phyloP scores from a whole-genome alignment of 2,113 vertebrate genomes.

The Epinephelus fuscoguttatus region DNA sequence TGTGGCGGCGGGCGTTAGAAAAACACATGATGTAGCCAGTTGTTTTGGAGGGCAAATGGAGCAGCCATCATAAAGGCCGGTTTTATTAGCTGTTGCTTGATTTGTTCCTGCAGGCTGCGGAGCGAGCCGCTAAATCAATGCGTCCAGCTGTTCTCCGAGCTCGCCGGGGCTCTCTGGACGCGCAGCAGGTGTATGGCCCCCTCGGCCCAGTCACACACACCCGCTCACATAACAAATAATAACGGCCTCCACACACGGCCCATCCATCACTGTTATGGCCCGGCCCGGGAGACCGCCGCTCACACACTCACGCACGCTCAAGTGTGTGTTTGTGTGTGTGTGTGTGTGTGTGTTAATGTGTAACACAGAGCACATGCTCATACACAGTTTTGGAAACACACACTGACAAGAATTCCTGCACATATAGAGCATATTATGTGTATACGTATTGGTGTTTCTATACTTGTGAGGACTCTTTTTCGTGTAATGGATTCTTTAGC shows the following conservation, averaged over 20 bases:
- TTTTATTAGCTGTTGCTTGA: constrained; percentile 99
- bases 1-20: constrained; percentile 90
- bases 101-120: constrained; percentile 94
- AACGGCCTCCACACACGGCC: constrained; percentile 93
- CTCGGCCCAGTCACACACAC: constrained; percentile 89
- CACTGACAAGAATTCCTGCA: constrained; percentile 55
- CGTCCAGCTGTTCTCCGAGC: constrained; percentile 93
- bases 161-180: constrained; percentile 85
- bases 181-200: constrained; percentile 97
- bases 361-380: constrained; percentile 21
- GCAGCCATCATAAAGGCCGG: constrained; percentile 89
- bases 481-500: background rate
- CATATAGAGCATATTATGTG: constrained; percentile 11
- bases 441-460: background rate
- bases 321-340: constrained; percentile 1
- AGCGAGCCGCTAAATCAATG: constrained; percentile 96
- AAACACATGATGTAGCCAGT: constrained; percentile 97
- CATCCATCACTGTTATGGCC: constrained; percentile 96
- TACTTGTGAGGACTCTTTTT: constrained; percentile 29
- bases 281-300: constrained; percentile 84
- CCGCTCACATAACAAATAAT: constrained; percentile 98
- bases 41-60: constrained; percentile 91
- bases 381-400: constrained; percentile 60
- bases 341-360: constrained; percentile 11
- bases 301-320: constrained; percentile 71